Evolutionary conservation across 2,113 vertebrate species (phyloP).

Genomic region (Stomatorhinus ivindoensis): DNA sequence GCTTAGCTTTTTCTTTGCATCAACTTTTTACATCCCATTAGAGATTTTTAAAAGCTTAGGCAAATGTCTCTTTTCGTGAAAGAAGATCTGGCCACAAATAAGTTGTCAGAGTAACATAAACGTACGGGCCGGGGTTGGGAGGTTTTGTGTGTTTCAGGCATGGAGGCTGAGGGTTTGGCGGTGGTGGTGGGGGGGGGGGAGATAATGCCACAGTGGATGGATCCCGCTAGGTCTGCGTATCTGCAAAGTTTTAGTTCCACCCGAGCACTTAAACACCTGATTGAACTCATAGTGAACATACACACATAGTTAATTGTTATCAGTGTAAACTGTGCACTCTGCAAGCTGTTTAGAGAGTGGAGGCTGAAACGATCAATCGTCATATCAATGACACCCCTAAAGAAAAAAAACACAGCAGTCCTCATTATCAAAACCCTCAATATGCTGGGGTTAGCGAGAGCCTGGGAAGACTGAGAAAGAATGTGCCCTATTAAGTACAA

Average conservation of each 20-base stretch:
- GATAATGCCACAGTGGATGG: not conserved
- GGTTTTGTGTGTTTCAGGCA: not conserved
- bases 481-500: not conserved
- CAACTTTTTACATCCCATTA: not conserved
- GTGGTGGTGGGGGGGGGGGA: not conserved
- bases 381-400: not conserved
- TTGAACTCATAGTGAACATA: not conserved
- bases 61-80: not conserved
- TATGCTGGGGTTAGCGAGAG: not conserved
- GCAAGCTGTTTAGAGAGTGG: not conserved
- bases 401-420: not conserved
- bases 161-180: not conserved
- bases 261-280: not conserved
- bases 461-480: not conserved
- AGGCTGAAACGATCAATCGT: not conserved
- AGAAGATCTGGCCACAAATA: not conserved
- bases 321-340: not conserved
- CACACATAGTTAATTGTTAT: not conserved
- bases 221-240: not conserved
- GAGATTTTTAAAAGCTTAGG: not conserved
- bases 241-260: not conserved
- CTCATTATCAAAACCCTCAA: not conserved
- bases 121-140: not conserved
- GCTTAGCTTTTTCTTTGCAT: not conserved
- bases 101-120: constrained; percentile 12